phyloP scores from a whole-genome alignment of 2,113 vertebrate genomes.

The Furnarius figulus region DNA sequence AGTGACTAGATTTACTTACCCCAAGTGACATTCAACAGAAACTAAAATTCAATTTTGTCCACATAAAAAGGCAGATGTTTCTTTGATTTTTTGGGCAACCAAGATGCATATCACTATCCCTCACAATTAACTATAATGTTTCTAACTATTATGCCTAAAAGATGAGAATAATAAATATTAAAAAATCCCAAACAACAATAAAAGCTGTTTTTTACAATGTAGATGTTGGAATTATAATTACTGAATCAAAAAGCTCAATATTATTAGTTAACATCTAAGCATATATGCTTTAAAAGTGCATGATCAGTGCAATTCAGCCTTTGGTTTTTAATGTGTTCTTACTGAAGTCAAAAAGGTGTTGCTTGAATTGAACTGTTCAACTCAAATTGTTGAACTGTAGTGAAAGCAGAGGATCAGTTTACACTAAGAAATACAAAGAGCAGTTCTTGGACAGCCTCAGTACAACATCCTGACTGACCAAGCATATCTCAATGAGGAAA shows the following conservation, averaged over 20 bases:
- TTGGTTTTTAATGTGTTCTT: background rate
- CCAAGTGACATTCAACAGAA: too few relatives aligned
- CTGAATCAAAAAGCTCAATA: background rate
- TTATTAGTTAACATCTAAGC: background rate
- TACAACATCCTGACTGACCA: background rate
- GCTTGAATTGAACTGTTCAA: background rate
- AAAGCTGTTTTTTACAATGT: background rate
- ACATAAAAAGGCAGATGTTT: background rate
- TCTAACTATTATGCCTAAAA: background rate
- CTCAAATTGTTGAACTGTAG: too few relatives aligned
- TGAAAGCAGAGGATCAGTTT: background rate
- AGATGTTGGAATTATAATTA: background rate
- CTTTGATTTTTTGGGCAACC: background rate
- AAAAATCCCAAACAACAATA: accelerated
- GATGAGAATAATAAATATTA: background rate
- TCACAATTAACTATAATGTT: background rate
- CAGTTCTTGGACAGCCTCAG: background rate
- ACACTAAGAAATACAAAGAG: background rate
- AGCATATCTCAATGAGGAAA: background rate
- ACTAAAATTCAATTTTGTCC: background rate
- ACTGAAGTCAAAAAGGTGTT: background rate
- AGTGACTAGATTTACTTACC: background rate
- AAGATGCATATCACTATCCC: background rate
- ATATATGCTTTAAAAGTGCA: background rate
- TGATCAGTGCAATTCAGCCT: background rate